A percentile compares a stretch with the other conserved stretches of the same genome.
phyloP scores from a whole-genome alignment of 2,113 vertebrate genomes.

The Misgurnus mizolepis region DNA sequence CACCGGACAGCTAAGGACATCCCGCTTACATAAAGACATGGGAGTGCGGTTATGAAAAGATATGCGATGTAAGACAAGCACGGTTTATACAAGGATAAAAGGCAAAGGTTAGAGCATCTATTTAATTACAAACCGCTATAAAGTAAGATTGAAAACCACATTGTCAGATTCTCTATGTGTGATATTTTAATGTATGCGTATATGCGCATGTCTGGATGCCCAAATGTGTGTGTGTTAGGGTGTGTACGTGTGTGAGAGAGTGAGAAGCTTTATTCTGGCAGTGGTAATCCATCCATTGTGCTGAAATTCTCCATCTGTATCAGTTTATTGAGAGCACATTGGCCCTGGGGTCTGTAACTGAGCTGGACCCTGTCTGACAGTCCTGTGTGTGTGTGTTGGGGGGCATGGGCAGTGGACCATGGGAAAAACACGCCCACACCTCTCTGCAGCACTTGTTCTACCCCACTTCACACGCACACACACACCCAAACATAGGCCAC shows the following conservation, averaged over 20 bases:
- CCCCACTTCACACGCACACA: slow-evolving; percentile 65
- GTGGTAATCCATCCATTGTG: slow-evolving; percentile 81
- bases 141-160: neutral
- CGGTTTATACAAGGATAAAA: slow-evolving; percentile 5
- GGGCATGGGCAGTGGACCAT: slow-evolving; percentile 72
- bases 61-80: slow-evolving; percentile 15
- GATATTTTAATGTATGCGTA: slow-evolving; percentile 30
- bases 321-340: slow-evolving; percentile 78
- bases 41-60: slow-evolving; percentile 5
- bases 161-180: slow-evolving; percentile 5
- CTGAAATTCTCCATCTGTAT: slow-evolving; percentile 81
- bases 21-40: slow-evolving; percentile 37
- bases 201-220: slow-evolving; percentile 7
- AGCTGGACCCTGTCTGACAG: slow-evolving; percentile 76
- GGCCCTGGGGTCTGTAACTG: slow-evolving; percentile 82
- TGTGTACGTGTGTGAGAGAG: slow-evolving; percentile 52
- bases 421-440: slow-evolving; percentile 76
- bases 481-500: slow-evolving; percentile 68
- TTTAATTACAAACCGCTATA: slow-evolving; percentile 3
- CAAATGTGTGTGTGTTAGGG: slow-evolving; percentile 16
- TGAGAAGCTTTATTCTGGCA: slow-evolving; percentile 67
- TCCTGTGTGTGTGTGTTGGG: slow-evolving; percentile 50
- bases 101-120: neutral
- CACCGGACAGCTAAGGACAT: slow-evolving; percentile 73
- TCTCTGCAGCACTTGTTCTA: slow-evolving; percentile 77